Evolutionary conservation across 2,888 invertebrate genomes (phyloP).

Genomic region (Diaprepes abbreviatus): DNA sequence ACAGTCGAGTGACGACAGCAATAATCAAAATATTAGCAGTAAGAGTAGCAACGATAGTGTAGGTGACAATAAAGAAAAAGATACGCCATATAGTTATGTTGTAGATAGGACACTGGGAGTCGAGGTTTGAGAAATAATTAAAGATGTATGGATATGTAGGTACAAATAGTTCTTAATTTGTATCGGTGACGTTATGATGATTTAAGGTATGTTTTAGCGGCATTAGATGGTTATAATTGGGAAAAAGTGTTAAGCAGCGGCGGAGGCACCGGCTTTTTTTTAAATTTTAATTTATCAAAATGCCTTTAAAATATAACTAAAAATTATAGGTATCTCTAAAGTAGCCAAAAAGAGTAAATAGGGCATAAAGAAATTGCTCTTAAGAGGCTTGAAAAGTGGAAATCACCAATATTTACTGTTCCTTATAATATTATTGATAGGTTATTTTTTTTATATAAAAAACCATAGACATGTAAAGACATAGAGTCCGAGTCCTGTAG

Average conservation of each 20-base stretch:
- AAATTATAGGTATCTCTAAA: background rate
- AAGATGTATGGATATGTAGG: constrained; percentile 33
- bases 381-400: too few species aligned
- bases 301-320: background rate
- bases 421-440: too few species aligned
- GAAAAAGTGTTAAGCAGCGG: background rate
- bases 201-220: background rate
- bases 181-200: background rate
- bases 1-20: constrained; percentile 55
- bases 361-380: too few species aligned
- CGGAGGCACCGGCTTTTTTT: background rate
- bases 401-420: too few species aligned
- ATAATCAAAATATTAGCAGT: constrained; percentile 58
- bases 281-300: background rate
- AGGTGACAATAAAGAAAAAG: constrained; percentile 55
- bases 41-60: constrained; percentile 10
- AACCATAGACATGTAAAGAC: too few species aligned
- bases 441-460: too few species aligned
- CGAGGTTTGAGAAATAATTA: constrained; percentile 75
- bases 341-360: too few species aligned
- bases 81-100: constrained; percentile 82
- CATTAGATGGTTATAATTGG: background rate
- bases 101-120: constrained; percentile 88
- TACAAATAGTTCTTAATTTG: constrained; percentile 8
- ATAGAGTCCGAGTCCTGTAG: too few species aligned